Conservation (phyloP, 2,113 vertebrate genomes). For the Porphyrio hochstetteri region DNA sequence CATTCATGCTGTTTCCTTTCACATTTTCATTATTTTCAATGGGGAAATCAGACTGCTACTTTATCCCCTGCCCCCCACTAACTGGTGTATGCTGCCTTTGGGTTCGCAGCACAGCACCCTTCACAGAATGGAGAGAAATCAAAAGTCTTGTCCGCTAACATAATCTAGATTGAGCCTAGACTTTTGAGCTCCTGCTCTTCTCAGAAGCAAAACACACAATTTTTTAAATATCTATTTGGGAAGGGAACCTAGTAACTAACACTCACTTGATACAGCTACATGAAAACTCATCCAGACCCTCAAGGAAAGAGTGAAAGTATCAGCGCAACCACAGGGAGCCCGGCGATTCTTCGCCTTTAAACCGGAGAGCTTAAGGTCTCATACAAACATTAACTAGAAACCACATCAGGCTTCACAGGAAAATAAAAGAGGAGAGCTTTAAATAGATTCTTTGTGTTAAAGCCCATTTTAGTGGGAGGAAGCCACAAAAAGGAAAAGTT, state of each 20-base stretch:
- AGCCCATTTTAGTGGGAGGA: conserved; percentile 34
- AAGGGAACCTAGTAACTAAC: background rate
- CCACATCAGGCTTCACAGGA: conserved; percentile 24
- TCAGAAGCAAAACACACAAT: background rate
- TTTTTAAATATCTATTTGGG: background rate
- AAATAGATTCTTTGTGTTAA: conserved; percentile 59
- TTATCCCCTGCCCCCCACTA: background rate
- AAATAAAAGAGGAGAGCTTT: conserved; percentile 30
- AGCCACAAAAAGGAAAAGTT: conserved; percentile 44
- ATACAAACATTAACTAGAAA: conserved; percentile 50
- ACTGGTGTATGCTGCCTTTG: background rate
- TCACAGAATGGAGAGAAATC: background rate
- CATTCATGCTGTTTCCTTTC: conserved; percentile 5
- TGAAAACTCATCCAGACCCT: background rate
- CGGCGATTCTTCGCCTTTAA: conserved; percentile 6
- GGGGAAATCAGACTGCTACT: background rate
- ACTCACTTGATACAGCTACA: background rate
- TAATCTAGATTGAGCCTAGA: background rate
- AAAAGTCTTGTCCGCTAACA: background rate
- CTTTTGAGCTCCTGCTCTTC: background rate
- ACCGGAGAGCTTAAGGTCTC: background rate
- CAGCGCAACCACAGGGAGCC: background rate
- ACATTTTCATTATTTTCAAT: background rate
- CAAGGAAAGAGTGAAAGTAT: conserved; percentile 1
- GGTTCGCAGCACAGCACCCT: background rate